A percentile compares a stretch with the other conserved stretches of the same genome.
Conservation (phyloP, 2,113 vertebrate genomes). For the Copsychus sechellarum region DNA sequence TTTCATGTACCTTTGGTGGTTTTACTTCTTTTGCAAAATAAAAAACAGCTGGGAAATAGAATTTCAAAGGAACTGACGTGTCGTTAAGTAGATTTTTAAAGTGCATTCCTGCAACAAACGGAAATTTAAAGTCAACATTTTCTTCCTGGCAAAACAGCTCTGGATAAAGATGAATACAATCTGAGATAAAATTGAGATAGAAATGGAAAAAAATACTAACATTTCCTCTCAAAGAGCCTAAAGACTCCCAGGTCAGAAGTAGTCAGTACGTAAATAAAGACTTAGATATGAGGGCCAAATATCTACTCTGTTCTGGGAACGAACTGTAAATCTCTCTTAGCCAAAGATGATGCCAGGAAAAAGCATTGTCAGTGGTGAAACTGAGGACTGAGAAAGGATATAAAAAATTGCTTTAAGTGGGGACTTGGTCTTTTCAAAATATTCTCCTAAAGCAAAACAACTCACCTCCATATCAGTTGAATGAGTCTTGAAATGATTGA, state of each 20-base stretch:
- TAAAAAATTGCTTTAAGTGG: not conserved
- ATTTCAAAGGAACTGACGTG: not conserved
- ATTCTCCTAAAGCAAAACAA: not conserved
- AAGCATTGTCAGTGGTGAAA: not conserved
- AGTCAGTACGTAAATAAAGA: not conserved
- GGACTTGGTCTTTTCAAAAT: not conserved
- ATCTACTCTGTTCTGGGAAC: not conserved
- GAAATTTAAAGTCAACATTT: not conserved
- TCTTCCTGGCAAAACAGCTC: not conserved
- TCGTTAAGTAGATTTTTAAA: not conserved
- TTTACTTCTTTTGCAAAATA: not conserved
- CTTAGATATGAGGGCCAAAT: not conserved
- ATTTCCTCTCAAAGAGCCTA: not conserved
- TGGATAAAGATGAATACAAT: not conserved
- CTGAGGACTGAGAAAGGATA: not conserved
- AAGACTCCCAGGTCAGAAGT: not conserved
- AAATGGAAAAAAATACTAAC: not conserved
- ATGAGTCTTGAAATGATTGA: slow-evolving; percentile 18
- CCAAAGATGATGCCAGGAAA: not conserved
- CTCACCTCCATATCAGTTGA: not conserved
- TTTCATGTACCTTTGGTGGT: not conserved
- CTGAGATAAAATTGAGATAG: not conserved
- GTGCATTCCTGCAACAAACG: not conserved
- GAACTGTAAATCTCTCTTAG: not conserved
- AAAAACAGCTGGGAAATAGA: not conserved